phyloP scores from a whole-genome alignment of 2,888 invertebrate genomes.

The Drosophila mettleri region DNA sequence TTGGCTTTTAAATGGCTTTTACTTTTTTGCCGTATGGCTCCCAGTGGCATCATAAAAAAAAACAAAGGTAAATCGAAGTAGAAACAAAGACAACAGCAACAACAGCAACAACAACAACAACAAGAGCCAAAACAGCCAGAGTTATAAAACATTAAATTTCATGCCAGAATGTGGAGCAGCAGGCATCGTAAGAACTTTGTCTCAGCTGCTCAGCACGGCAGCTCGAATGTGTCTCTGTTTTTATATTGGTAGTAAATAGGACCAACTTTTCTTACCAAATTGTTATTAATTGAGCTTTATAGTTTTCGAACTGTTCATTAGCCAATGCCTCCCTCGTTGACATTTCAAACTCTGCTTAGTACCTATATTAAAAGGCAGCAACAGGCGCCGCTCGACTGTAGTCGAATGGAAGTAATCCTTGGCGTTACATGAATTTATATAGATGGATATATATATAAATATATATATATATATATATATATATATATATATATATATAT shows the following conservation, averaged over 20 bases:
- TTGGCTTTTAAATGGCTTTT: conserved; percentile 79
- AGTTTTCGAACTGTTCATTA: conserved; percentile 74
- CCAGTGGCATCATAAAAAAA: conserved; percentile 78
- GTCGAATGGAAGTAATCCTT: conserved; percentile 1
- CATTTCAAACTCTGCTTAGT: conserved; percentile 31
- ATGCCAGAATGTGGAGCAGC: conserved; percentile 23
- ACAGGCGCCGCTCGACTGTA: background rate
- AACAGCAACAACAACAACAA: conserved; percentile 9
- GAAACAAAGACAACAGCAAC: conserved; percentile 46
- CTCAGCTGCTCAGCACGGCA: conserved; percentile 36
- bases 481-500: no score
- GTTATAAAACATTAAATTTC: conserved; percentile 70
- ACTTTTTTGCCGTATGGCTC: conserved; percentile 77
- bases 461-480: no score
- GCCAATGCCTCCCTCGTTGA: conserved; percentile 38
- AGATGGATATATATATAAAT: no score
- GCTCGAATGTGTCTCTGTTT: conserved; percentile 19
- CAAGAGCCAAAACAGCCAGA: conserved; percentile 24
- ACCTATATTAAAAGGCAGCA: background rate
- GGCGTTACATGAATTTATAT: background rate
- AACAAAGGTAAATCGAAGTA: conserved; percentile 76
- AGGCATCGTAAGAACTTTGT: conserved; percentile 31
- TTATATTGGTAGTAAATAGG: conserved; percentile 39
- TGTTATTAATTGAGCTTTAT: conserved; percentile 81
- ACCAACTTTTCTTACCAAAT: conserved; percentile 67